Evolutionary conservation across 2,113 vertebrate genomes (phyloP).

Genomic region (Psittacus erithacus): DNA sequence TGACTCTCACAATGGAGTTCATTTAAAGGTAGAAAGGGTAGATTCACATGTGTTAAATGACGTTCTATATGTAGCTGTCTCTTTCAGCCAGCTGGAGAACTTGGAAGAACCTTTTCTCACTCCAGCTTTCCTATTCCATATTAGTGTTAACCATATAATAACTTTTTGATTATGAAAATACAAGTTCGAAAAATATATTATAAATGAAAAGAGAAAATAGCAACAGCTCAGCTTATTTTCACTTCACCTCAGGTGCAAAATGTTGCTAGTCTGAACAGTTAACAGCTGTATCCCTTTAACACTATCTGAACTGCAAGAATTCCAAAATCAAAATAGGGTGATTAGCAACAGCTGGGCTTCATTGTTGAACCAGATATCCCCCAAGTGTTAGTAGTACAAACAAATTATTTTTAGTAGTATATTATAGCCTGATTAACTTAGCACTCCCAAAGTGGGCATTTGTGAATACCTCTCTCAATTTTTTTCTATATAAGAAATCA

Average conservation of each 20-base stretch:
- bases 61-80: neutral
- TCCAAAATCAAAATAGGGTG: constrained; percentile 9
- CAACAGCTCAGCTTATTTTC: constrained; percentile 21
- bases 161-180: neutral
- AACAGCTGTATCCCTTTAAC: constrained; percentile 17
- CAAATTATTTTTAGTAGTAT: constrained; percentile 52
- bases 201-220: neutral
- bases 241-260: constrained; percentile 23
- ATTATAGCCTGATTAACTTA: constrained; percentile 8
- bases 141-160: neutral
- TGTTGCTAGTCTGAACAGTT: neutral
- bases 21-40: neutral
- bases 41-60: neutral
- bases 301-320: constrained; percentile 24
- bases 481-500: neutral
- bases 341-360: constrained; percentile 51
- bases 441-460: neutral
- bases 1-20: neutral
- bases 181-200: neutral
- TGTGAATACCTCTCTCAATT: neutral
- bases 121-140: neutral
- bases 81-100: neutral
- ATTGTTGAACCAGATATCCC: constrained; percentile 28
- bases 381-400: constrained; percentile 25
- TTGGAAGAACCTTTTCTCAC: neutral